These are phyloP conservation scores for Clepsis dumicolana DNA, from an alignment of 2,888 invertebrate genomes.

Conservation along the genomic window DNA sequence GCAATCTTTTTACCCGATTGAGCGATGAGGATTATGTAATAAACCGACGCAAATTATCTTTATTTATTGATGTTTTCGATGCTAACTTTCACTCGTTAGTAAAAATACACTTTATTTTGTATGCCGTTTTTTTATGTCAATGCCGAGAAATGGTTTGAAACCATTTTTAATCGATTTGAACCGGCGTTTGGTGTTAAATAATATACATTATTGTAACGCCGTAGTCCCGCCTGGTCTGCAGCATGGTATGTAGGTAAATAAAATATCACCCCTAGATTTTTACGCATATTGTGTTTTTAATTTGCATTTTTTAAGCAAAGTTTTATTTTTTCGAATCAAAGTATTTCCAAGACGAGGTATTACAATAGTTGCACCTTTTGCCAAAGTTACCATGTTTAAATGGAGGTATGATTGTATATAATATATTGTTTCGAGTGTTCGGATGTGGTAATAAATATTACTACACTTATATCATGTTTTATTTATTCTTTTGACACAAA, in stretches of 20 bases:
- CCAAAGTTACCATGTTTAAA: constrained; percentile 46
- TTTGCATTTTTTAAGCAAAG: constrained; percentile 25
- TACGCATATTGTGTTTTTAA: constrained; percentile 17
- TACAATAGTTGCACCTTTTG: constrained; percentile 32
- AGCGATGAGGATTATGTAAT: neutral
- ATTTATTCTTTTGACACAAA: neutral
- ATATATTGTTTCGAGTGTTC: constrained; percentile 34
- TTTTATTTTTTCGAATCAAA: constrained; percentile 20
- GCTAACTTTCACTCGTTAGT: neutral
- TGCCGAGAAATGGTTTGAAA: neutral
- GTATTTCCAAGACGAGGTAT: constrained; percentile 31
- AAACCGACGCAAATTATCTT: neutral
- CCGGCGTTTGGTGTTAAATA: constrained; percentile 2
- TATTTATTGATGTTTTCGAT: neutral
- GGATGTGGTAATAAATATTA: constrained; percentile 42
- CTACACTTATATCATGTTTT: constrained; percentile 22
- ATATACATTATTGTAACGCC: neutral
- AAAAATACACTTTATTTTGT: neutral
- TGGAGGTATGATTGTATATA: constrained; percentile 39
- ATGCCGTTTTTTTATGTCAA: neutral
- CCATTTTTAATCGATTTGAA: constrained; percentile 9
- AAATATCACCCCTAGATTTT: neutral
- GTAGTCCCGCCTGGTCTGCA: neutral
- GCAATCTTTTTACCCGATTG: neutral
- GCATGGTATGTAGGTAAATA: constrained; percentile 8